phyloP scores from a whole-genome alignment of 2,797 vertebrate species.

The Gadopsis bispinosus region DNA sequence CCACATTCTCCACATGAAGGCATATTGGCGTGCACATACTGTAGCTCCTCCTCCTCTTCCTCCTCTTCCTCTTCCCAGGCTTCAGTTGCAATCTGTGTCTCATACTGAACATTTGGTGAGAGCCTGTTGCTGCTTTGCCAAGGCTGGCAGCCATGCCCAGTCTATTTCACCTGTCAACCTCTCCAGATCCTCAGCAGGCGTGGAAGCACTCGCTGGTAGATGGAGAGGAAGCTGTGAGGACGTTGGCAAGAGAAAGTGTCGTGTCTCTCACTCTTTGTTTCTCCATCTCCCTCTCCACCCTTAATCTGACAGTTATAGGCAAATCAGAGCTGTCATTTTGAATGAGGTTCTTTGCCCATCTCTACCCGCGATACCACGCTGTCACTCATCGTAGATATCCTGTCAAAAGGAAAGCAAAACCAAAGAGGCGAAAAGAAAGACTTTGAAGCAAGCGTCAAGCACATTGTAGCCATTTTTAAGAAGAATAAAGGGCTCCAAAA shows the following conservation, averaged over 20 bases:
- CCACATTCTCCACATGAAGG: conserved; percentile 36
- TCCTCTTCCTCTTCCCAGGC: conserved; percentile 35
- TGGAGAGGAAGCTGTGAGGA: conserved; percentile 5
- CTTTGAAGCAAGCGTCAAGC: conserved; percentile 31
- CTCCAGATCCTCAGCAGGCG: conserved; percentile 57
- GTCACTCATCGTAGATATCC: conserved; percentile 37
- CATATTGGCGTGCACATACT: conserved; percentile 26
- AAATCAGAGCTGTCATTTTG: conserved; percentile 38
- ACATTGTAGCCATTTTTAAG: conserved; percentile 8
- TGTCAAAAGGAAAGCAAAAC: conserved; percentile 29
- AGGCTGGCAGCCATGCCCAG: conserved; percentile 45
- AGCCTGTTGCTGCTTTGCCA: conserved; percentile 48
- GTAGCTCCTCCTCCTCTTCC: not conserved
- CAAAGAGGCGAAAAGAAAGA: conserved; percentile 16
- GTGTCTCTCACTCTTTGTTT: conserved; percentile 1
- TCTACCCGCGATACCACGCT: conserved; percentile 6
- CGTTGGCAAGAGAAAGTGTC: conserved; percentile 4
- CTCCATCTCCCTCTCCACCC: conserved; percentile 14
- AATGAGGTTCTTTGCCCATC: conserved; percentile 41
- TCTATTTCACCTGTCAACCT: conserved; percentile 63
- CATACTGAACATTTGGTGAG: conserved; percentile 69
- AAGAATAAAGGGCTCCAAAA: conserved; percentile 13
- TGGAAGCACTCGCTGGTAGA: conserved; percentile 28
- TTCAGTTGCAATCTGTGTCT: conserved; percentile 50
- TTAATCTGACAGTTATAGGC: conserved; percentile 36